Conservation (phyloP, 2,797 vertebrate species). For the Bovichtus diacanthus region DNA sequence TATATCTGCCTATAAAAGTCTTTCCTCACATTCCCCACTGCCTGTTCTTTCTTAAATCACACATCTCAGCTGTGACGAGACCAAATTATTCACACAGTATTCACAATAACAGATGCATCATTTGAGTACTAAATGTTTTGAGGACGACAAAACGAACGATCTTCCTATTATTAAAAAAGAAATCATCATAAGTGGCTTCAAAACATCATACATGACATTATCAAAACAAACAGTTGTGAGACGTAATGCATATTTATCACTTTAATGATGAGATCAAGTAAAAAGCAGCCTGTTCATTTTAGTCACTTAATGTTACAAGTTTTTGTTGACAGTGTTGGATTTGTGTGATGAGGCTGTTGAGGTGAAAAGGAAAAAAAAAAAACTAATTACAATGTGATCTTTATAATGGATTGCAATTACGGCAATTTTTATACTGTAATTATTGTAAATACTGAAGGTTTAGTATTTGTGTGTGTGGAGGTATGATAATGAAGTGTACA, state of each 20-base stretch:
- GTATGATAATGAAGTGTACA: slow-evolving; percentile 32
- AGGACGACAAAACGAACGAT: slow-evolving; percentile 19
- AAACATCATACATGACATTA: slow-evolving; percentile 42
- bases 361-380: slow-evolving; percentile 47
- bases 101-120: slow-evolving; percentile 36
- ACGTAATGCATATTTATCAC: slow-evolving; percentile 44
- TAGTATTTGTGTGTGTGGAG: slow-evolving; percentile 42
- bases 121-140: slow-evolving; percentile 17
- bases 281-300: slow-evolving; percentile 26
- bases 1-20: slow-evolving; percentile 25
- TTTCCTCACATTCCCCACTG: background rate
- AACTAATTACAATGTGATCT: slow-evolving; percentile 57
- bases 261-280: slow-evolving; percentile 37
- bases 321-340: slow-evolving; percentile 30
- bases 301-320: slow-evolving; percentile 30
- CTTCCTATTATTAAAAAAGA: slow-evolving; percentile 15
- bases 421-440: slow-evolving; percentile 62
- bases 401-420: slow-evolving; percentile 66
- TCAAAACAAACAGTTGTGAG: slow-evolving; percentile 49
- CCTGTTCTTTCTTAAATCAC: slow-evolving; percentile 28
- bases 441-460: slow-evolving; percentile 67
- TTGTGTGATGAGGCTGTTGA: slow-evolving; percentile 53
- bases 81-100: slow-evolving; percentile 42
- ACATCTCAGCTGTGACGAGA: slow-evolving; percentile 20
- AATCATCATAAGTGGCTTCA: slow-evolving; percentile 20